These are phyloP conservation scores for Lagocephalus sceleratus DNA, from an alignment of 2,797 vertebrate genomes.

Conservation along the genomic window DNA sequence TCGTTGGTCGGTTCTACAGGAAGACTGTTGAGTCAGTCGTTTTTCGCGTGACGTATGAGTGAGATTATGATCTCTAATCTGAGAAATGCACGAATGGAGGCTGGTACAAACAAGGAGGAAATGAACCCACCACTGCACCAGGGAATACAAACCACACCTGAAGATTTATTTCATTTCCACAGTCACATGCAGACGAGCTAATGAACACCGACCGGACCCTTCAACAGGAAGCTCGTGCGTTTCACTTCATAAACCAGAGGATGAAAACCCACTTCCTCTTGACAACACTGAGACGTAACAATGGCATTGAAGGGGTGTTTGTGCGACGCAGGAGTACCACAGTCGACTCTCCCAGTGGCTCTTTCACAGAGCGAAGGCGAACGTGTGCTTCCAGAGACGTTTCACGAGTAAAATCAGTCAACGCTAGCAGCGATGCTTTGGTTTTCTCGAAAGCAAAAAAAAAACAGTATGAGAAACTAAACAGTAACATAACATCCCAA, in stretches of 20 bases:
- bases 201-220: constrained; percentile 18
- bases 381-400: constrained; percentile 14
- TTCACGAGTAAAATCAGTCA: constrained; percentile 27
- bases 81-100: constrained; percentile 19
- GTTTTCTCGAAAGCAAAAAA: constrained; percentile 32
- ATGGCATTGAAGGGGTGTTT: constrained; percentile 25
- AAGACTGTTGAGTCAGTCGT: constrained; percentile 49
- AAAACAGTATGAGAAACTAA: neutral
- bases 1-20: constrained; percentile 45
- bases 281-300: constrained; percentile 19
- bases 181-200: constrained; percentile 35
- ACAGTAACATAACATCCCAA: constrained; percentile 37
- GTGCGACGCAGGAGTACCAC: constrained; percentile 27
- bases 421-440: constrained; percentile 49
- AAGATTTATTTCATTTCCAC: constrained; percentile 1
- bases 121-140: constrained; percentile 15
- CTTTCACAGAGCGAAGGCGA: constrained; percentile 23
- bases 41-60: constrained; percentile 35
- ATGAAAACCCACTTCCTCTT: constrained; percentile 17
- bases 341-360: constrained; percentile 37
- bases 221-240: constrained; percentile 12
- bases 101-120: constrained; percentile 9
- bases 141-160: constrained; percentile 5
- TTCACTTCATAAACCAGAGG: constrained; percentile 9
- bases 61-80: constrained; percentile 17